Conservation (phyloP, 2,888 invertebrate genomes). For the Drosophila sordidula region DNA sequence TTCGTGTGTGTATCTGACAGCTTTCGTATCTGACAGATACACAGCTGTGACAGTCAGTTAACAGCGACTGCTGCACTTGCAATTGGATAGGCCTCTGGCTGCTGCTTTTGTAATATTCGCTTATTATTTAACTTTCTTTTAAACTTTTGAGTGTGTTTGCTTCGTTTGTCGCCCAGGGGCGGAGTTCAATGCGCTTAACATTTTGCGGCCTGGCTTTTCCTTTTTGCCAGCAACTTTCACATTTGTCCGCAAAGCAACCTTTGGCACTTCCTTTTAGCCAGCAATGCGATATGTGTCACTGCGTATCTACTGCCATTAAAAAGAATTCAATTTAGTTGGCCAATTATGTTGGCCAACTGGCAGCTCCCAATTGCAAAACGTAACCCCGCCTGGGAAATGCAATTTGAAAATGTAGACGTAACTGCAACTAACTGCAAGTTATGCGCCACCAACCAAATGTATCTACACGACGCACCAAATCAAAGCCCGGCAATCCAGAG, state of each 20-base stretch:
- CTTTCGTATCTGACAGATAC: slow-evolving; percentile 32
- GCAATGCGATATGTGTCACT: slow-evolving; percentile 18
- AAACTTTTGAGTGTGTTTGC: slow-evolving; percentile 17
- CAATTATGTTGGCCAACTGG: slow-evolving; percentile 47
- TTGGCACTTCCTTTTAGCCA: slow-evolving; percentile 62
- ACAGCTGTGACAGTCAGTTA: slow-evolving; percentile 31
- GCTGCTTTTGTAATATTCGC: slow-evolving; percentile 52
- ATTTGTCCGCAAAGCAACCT: slow-evolving; percentile 57
- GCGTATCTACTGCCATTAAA: slow-evolving; percentile 17
- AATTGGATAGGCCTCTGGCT: slow-evolving; percentile 51
- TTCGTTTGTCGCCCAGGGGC: slow-evolving; percentile 24
- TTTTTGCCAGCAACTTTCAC: slow-evolving; percentile 68
- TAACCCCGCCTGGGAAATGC: slow-evolving; percentile 39
- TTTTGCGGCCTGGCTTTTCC: slow-evolving; percentile 45
- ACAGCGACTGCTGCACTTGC: slow-evolving; percentile 29
- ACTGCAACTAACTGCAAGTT: slow-evolving; percentile 15
- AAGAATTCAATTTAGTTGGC: slow-evolving; percentile 19
- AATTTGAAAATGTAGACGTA: slow-evolving; percentile 30
- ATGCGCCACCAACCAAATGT: slow-evolving; percentile 23
- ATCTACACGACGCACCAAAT: slow-evolving; percentile 33
- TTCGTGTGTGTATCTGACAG: slow-evolving; percentile 27
- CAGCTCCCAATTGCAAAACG: slow-evolving; percentile 30
- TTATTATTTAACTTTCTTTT: slow-evolving; percentile 75
- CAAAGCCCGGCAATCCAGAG: slow-evolving; percentile 22
- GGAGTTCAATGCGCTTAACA: slow-evolving; percentile 73